phyloP scores from a whole-genome alignment of 2,797 vertebrate species.

The Arctocebus calabarensis region DNA sequence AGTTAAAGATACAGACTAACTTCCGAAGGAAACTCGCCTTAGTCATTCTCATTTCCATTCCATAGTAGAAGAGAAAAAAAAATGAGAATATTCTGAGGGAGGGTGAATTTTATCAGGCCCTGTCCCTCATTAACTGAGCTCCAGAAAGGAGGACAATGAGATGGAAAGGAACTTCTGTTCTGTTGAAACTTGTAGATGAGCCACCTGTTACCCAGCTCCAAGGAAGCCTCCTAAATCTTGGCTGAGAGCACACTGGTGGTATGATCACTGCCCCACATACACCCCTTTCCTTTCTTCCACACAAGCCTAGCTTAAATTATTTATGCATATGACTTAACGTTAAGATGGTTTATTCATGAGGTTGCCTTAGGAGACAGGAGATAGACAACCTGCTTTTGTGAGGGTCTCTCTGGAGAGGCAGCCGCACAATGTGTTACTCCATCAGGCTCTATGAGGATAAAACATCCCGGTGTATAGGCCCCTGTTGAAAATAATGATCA shows the following conservation, averaged over 20 bases:
- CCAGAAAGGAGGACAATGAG: background rate
- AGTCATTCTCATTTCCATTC: background rate
- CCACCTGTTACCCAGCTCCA: conserved; percentile 40
- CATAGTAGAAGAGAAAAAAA: background rate
- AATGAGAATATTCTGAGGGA: background rate
- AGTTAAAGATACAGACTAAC: background rate
- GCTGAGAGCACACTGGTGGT: background rate
- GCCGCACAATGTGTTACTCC: conserved; percentile 18
- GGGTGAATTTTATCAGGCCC: background rate
- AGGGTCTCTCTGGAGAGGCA: conserved; percentile 64
- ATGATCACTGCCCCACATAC: background rate
- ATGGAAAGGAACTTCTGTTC: background rate
- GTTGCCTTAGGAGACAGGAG: conserved; percentile 67
- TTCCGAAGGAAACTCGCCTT: background rate
- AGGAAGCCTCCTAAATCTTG: background rate
- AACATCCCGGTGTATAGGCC: conserved; percentile 27
- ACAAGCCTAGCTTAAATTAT: conserved; percentile 67
- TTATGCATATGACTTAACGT: conserved; percentile 61
- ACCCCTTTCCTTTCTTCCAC: conserved; percentile 19
- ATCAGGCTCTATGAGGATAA: conserved; percentile 34
- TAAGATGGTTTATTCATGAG: conserved; percentile 76
- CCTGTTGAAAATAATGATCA: conserved; percentile 72
- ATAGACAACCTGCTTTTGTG: conserved; percentile 68
- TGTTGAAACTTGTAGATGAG: background rate
- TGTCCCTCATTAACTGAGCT: background rate